These are phyloP conservation scores for silkworm (Bombyx mori) DNA, from an alignment of 1,140 invertebrate species.

Conservation along the genomic window ASM3026992v2 NC_085120.1:10644001-10644500, in stretches of 20 bases:
- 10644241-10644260: neutral
- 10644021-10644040: neutral
- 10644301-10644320: neutral
- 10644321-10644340: neutral
- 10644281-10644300: neutral
- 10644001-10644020: constrained; percentile 1
- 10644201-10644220: constrained; percentile 1
- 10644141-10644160: neutral
- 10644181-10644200: neutral
- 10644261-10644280: neutral
- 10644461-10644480: neutral
- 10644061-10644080: neutral
- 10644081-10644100: constrained; percentile 1
- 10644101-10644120: constrained; percentile 1
- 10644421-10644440: neutral
- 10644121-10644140: constrained; percentile 3
- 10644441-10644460: neutral
- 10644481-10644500: neutral
- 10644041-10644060: neutral
- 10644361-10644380: neutral
- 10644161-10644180: neutral
- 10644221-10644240: constrained; percentile 1
- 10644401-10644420: neutral
- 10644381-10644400: neutral
- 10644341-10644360: neutral